Percentiles rank a stretch among this genome's conserved stretches.
phyloP scores from a whole-genome alignment of 2,797 vertebrate genomes.

The Carcharodon carcharias region DNA sequence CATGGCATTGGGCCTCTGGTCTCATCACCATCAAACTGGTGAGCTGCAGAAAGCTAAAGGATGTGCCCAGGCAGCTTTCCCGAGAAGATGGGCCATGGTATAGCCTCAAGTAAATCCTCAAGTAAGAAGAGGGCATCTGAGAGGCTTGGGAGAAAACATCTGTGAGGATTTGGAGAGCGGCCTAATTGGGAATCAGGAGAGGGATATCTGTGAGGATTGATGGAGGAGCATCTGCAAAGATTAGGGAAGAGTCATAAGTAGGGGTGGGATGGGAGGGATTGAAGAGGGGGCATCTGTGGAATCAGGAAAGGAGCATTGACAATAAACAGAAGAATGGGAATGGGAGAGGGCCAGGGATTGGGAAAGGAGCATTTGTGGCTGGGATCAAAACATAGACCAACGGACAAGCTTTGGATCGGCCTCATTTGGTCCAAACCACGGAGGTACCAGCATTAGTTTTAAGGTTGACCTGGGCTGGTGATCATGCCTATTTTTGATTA shows the following conservation, averaged over 20 bases:
- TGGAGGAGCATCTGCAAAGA: neutral
- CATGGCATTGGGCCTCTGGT: neutral
- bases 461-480: neutral
- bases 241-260: neutral
- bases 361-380: neutral
- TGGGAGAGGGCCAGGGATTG: neutral
- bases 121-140: neutral
- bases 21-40: neutral
- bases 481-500: neutral
- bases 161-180: neutral
- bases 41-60: neutral
- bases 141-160: no score
- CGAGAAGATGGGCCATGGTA: neutral
- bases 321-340: no score
- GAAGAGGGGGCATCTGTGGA: no score
- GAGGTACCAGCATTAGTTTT: neutral
- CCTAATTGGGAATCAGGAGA: neutral
- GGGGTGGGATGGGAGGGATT: no score
- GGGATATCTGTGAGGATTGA: neutral
- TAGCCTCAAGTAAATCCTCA: neutral
- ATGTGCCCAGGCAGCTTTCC: neutral
- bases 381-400: no score
- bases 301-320: no score
- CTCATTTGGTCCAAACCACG: neutral
- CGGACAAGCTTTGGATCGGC: neutral